These are phyloP conservation scores for Porites divaricata DNA, from an alignment of 92 coral and sea anemone genomes.

Conservation along the genomic window DNA sequence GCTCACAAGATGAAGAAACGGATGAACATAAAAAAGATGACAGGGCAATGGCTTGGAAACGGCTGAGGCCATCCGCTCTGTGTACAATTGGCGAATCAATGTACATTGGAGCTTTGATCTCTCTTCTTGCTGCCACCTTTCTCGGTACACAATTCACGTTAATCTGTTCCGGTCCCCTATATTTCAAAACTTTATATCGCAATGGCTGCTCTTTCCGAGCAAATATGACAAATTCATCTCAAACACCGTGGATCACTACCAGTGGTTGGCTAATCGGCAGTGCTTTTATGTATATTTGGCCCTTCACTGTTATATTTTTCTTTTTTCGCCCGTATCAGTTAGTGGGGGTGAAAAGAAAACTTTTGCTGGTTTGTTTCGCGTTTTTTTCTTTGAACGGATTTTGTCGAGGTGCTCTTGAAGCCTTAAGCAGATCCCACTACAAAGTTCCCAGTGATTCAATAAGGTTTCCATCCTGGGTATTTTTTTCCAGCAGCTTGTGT, in stretches of 20 bases:
- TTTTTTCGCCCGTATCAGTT: neutral
- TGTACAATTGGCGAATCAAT: conserved; percentile 2
- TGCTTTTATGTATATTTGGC: neutral
- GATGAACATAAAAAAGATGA: neutral
- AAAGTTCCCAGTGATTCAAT: neutral
- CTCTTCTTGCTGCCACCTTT: neutral
- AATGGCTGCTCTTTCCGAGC: neutral
- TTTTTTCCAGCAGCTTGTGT: neutral
- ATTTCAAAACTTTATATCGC: no score
- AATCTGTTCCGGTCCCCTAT: neutral
- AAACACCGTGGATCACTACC: neutral
- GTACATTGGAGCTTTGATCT: conserved; percentile 32
- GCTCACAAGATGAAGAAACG: neutral
- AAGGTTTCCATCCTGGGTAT: neutral
- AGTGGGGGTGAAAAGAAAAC: neutral
- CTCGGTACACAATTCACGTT: neutral
- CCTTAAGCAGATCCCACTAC: neutral
- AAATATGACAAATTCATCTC: neutral
- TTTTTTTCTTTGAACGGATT: neutral
- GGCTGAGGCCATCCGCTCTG: conserved; percentile 6
- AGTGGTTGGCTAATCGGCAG: neutral
- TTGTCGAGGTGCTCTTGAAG: neutral
- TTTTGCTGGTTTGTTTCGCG: neutral
- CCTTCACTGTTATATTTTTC: neutral
- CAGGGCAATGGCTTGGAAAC: conserved; percentile 11